phyloP scores from a whole-genome alignment of 30 jellyfish, hydroid and myxozoan species.

The Turritopsis rubra region DNA sequence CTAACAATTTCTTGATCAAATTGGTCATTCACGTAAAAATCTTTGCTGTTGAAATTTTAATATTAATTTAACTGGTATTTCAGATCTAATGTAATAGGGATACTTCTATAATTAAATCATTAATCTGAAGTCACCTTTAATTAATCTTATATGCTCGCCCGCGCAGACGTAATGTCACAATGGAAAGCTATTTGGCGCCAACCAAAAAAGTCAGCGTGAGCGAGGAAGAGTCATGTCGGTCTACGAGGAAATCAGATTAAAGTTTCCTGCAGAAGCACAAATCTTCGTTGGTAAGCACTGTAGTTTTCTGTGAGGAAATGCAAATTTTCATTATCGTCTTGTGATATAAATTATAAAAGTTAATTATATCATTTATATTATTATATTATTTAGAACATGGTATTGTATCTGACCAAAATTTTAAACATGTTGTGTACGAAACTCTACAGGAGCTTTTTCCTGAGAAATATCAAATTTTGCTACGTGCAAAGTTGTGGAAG shows the following conservation, averaged over 20 bases:
- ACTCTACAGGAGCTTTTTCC: neutral
- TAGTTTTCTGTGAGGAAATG: neutral
- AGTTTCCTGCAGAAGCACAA: neutral
- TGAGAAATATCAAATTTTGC: neutral
- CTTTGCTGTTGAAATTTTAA: neutral
- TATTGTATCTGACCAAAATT: neutral
- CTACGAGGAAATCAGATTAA: neutral
- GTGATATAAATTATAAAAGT: neutral
- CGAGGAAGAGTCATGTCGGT: neutral
- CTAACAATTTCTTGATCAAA: neutral
- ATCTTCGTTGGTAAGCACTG: neutral
- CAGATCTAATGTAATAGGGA: neutral
- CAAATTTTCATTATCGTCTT: too few relatives aligned
- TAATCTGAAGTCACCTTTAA: neutral
- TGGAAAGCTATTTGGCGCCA: neutral
- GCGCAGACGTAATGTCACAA: neutral
- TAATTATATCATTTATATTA: neutral
- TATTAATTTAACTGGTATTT: neutral
- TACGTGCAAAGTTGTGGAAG: too few relatives aligned
- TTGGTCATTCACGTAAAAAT: neutral
- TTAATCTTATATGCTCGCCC: neutral
- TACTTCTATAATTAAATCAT: neutral
- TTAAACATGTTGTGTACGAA: neutral
- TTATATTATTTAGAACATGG: neutral
- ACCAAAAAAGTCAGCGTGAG: neutral